phyloP scores from a whole-genome alignment of 1,140 invertebrate genomes.

The Eubasilissa regina region DNA sequence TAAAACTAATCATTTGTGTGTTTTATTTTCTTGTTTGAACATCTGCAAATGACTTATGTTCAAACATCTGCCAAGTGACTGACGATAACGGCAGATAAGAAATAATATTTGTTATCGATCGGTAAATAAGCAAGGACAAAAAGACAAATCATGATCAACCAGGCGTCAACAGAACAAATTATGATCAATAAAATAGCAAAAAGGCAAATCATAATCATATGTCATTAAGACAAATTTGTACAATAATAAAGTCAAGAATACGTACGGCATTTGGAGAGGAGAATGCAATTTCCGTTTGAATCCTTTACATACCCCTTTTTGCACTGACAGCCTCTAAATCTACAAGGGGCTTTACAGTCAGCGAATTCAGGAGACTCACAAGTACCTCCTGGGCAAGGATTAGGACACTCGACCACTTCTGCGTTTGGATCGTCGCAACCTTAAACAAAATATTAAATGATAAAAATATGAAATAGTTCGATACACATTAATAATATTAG shows the following conservation, averaged over 20 bases:
- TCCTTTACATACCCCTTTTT: conserved; percentile 39
- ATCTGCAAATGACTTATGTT: no score
- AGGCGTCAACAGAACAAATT: no score
- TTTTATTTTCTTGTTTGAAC: no score
- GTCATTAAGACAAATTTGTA: no score
- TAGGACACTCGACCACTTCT: conserved; percentile 27
- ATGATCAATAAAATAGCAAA: no score
- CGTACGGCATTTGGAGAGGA: conserved; percentile 28
- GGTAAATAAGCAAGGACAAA: no score
- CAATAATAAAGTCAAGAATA: background rate
- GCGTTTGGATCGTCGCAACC: conserved; percentile 38
- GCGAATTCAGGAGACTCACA: conserved; percentile 26
- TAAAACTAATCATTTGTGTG: no score
- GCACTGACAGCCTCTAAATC: conserved; percentile 31
- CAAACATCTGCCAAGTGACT: no score
- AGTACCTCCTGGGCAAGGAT: conserved; percentile 41
- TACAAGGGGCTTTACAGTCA: conserved; percentile 9
- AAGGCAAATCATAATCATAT: no score
- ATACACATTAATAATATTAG: background rate
- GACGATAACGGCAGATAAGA: no score
- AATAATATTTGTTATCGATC: no score
- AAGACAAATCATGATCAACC: no score
- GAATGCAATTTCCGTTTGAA: conserved; percentile 16
- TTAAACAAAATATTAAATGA: background rate
- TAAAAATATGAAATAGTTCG: background rate